These are phyloP conservation scores for Halocaridina rubra DNA, from an alignment of 2,888 invertebrate species.

Conservation along the genomic window DNA sequence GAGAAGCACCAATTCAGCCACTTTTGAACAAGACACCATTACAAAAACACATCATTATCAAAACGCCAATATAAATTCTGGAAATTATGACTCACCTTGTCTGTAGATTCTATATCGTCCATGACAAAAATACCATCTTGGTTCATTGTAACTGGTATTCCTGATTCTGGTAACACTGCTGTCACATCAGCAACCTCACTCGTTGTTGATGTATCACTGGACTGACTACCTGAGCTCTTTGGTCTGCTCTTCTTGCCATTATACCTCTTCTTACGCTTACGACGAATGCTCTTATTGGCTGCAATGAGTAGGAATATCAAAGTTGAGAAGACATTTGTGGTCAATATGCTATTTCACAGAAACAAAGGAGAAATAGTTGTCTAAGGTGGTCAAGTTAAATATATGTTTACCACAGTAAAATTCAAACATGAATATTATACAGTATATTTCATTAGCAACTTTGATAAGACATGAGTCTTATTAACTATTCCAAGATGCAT, in stretches of 20 bases:
- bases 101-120: constrained; percentile 58
- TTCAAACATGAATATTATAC: too few relatives aligned
- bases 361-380: too few relatives aligned
- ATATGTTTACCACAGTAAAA: too few relatives aligned
- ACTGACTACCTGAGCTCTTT: constrained; percentile 57
- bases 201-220: constrained; percentile 62
- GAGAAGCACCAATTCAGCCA: too few relatives aligned
- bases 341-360: too few relatives aligned
- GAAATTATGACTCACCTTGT: constrained; percentile 20
- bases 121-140: constrained; percentile 61
- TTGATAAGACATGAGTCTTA: too few relatives aligned
- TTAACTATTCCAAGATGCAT: too few relatives aligned
- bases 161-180: neutral
- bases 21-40: too few relatives aligned
- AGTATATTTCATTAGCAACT: too few relatives aligned
- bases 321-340: neutral
- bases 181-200: constrained; percentile 54
- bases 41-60: neutral
- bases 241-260: constrained; percentile 58
- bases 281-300: constrained; percentile 46
- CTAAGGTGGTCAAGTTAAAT: too few relatives aligned
- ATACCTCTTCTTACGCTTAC: constrained; percentile 55
- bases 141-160: neutral
- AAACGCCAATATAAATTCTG: neutral
- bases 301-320: neutral